phyloP scores from a whole-genome alignment of 2,888 invertebrate genomes.

The Linnaemya tessellans region DNA sequence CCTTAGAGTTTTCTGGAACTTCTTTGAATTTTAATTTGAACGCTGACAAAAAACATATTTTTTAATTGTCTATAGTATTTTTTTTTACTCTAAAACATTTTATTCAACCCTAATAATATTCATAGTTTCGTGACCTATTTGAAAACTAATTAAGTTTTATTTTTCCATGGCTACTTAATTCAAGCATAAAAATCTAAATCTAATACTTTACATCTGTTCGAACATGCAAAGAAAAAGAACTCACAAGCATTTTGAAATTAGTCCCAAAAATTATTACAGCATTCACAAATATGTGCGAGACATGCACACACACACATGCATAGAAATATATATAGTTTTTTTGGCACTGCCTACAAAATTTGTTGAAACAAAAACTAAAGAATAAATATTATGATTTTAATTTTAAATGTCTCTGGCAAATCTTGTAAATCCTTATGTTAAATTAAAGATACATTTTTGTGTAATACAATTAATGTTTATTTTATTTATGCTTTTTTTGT shows the following conservation, averaged over 20 bases:
- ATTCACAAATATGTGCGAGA: no score
- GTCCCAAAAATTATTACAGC: neutral
- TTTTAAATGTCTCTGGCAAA: neutral
- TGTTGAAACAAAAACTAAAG: neutral
- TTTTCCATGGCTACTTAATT: neutral
- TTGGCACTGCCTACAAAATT: no score
- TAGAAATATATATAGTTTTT: no score
- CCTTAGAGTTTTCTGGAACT: no score
- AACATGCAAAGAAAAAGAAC: no score
- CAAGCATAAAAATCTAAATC: neutral
- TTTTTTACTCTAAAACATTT: neutral
- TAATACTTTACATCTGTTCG: neutral
- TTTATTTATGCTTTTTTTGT: constrained; percentile 5
- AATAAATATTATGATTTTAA: neutral
- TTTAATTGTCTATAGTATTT: neutral
- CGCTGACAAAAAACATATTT: no score
- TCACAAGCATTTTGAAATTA: neutral
- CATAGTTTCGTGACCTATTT: neutral
- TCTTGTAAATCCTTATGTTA: constrained; percentile 3
- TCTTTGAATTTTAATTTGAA: no score
- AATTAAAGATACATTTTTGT: constrained; percentile 33
- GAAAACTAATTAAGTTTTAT: neutral
- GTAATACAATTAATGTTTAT: constrained; percentile 7
- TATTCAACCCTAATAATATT: no score
- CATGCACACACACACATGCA: no score